Percentiles rank a stretch among this genome's conserved stretches.
These are phyloP conservation scores for Rhabdomys pumilio DNA, from an alignment of 2,797 vertebrate genomes.

Conservation along the genomic window DNA sequence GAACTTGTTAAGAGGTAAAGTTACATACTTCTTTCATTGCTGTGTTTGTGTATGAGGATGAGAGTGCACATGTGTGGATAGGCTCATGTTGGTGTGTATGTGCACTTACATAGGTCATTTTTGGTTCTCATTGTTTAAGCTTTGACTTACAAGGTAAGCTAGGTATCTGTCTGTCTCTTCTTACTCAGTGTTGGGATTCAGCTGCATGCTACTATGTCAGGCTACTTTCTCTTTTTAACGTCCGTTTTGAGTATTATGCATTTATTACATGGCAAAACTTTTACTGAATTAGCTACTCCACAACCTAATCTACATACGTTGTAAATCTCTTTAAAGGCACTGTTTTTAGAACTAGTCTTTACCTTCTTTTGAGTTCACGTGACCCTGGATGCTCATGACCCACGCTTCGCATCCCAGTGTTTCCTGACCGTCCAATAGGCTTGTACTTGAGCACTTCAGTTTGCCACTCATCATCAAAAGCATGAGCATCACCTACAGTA, in stretches of 20 bases:
- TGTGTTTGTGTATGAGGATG: background rate
- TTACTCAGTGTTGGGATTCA: background rate
- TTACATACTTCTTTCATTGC: background rate
- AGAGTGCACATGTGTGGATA: background rate
- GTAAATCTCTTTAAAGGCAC: slow-evolving; percentile 20
- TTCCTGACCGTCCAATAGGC: slow-evolving; percentile 86
- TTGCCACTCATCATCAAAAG: slow-evolving; percentile 96
- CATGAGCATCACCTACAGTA: slow-evolving; percentile 93
- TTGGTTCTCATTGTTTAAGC: background rate
- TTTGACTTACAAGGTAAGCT: background rate
- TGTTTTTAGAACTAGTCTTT: slow-evolving; percentile 73
- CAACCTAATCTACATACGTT: background rate
- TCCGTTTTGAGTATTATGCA: background rate
- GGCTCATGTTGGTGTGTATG: background rate
- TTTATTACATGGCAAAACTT: background rate
- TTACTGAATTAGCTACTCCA: background rate
- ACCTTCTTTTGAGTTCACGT: slow-evolving; percentile 89
- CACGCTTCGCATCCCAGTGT: slow-evolving; percentile 83
- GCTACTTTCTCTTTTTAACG: background rate
- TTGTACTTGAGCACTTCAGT: slow-evolving; percentile 92
- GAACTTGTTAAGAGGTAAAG: slow-evolving; percentile 60
- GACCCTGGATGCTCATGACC: slow-evolving; percentile 85
- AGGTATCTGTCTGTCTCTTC: background rate
- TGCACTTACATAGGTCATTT: background rate
- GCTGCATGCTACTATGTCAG: too few relatives aligned